phyloP scores from a whole-genome alignment of 2,797 vertebrate genomes.

The Onychomys torridus region DNA sequence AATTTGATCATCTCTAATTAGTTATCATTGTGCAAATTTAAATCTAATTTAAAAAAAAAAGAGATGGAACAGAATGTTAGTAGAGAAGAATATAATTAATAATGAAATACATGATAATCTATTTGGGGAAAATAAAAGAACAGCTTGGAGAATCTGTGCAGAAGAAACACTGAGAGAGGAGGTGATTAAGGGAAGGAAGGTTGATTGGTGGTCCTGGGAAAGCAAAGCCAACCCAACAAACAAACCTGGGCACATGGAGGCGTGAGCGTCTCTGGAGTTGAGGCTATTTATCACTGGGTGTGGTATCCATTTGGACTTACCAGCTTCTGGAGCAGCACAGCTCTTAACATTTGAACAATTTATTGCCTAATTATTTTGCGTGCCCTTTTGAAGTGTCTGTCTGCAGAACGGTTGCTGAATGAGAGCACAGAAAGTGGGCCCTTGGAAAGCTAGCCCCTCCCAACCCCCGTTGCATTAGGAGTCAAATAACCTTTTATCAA shows the following conservation, averaged over 20 bases:
- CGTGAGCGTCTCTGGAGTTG: background rate
- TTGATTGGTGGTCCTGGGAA: background rate
- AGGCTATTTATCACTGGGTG: background rate
- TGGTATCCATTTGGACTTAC: background rate
- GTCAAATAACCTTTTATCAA: constrained; percentile 78
- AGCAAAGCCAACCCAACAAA: background rate
- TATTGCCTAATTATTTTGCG: constrained; percentile 76
- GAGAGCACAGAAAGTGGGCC: background rate
- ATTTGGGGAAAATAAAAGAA: background rate
- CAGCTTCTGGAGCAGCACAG: background rate
- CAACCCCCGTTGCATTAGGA: background rate
- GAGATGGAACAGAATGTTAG: background rate
- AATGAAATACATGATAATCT: background rate
- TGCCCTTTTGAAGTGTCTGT: constrained; percentile 75
- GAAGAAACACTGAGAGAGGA: background rate
- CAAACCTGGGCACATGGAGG: background rate
- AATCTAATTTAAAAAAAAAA: background rate
- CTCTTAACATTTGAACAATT: constrained; percentile 78
- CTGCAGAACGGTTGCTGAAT: constrained; percentile 51
- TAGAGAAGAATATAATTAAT: background rate
- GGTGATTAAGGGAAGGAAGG: background rate
- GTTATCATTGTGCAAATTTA: background rate
- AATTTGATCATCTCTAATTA: background rate
- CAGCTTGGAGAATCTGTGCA: background rate
- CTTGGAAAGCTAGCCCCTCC: constrained; percentile 31